phyloP scores from a whole-genome alignment of 1,140 invertebrate genomes.

The Sycophila sp. region DNA sequence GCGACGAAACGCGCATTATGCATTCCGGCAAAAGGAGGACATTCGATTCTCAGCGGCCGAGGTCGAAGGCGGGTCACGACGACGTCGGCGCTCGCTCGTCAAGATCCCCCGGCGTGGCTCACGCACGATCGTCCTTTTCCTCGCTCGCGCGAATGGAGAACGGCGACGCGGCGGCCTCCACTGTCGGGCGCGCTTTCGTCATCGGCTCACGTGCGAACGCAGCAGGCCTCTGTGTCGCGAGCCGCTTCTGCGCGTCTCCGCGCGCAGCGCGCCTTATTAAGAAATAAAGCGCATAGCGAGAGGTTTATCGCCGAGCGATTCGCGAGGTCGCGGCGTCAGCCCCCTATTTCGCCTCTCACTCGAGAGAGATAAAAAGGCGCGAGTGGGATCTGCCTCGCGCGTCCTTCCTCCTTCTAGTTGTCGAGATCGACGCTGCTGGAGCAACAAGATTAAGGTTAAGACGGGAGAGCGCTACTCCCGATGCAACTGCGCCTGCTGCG shows the following conservation, averaged over 20 bases:
- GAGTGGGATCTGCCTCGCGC: no score
- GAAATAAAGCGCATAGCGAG: neutral
- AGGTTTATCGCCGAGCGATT: neutral
- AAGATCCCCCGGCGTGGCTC: constrained; percentile 5
- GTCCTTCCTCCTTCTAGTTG: no score
- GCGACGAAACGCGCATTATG: no score
- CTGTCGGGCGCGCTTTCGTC: constrained; percentile 1
- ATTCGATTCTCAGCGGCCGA: constrained; percentile 47
- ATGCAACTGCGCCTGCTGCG: no score
- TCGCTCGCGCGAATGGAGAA: no score
- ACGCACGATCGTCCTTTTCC: no score
- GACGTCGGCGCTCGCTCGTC: constrained; percentile 8
- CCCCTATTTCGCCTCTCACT: no score
- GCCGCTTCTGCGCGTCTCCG: neutral
- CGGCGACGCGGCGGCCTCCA: constrained; percentile 12
- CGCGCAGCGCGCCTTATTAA: constrained; percentile 4
- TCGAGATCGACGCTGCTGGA: no score
- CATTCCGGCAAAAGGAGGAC: constrained; percentile 48
- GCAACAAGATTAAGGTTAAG: no score
- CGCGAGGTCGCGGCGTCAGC: neutral
- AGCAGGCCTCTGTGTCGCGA: no score
- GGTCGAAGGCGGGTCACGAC: constrained; percentile 42
- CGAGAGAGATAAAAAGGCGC: no score
- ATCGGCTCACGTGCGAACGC: neutral
- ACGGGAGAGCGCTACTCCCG: no score